These are phyloP conservation scores for Anneissia japonica DNA, from an alignment of 35 echinoderm and acorn worm species.

Conservation along the genomic window DNA sequence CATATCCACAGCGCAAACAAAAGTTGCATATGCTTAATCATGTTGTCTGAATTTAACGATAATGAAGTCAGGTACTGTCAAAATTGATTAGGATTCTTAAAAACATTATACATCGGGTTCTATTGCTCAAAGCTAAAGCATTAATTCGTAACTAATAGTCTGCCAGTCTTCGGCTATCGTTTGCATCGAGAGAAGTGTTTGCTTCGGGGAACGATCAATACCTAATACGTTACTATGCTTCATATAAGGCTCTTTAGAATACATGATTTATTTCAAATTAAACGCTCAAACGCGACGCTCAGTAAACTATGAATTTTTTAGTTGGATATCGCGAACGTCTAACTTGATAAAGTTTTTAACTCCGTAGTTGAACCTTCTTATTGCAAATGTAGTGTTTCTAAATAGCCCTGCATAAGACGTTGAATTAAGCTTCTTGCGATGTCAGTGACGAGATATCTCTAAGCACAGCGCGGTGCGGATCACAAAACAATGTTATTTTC, in stretches of 20 bases:
- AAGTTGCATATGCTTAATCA: neutral
- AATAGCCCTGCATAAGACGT: no score
- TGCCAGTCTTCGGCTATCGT: neutral
- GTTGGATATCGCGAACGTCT: no score
- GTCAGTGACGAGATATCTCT: no score
- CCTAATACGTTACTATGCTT: neutral
- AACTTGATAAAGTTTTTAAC: no score
- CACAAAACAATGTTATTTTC: no score
- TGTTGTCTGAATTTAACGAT: neutral
- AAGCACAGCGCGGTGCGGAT: no score
- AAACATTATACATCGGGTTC: neutral
- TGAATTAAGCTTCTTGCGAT: no score
- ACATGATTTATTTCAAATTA: constrained; percentile 2
- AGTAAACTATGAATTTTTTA: neutral
- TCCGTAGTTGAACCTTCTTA: no score
- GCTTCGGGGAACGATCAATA: neutral
- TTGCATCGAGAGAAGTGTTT: neutral
- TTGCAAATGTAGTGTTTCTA: no score
- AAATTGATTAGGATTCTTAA: neutral
- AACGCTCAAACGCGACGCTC: neutral
- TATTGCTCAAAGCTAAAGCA: neutral
- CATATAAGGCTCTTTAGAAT: neutral
- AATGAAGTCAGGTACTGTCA: neutral
- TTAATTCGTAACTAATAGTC: constrained; percentile 2
- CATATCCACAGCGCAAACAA: neutral